Evolutionary conservation across 2,888 invertebrate genomes (phyloP).

Genomic region (Platynereis dumerilii): DNA sequence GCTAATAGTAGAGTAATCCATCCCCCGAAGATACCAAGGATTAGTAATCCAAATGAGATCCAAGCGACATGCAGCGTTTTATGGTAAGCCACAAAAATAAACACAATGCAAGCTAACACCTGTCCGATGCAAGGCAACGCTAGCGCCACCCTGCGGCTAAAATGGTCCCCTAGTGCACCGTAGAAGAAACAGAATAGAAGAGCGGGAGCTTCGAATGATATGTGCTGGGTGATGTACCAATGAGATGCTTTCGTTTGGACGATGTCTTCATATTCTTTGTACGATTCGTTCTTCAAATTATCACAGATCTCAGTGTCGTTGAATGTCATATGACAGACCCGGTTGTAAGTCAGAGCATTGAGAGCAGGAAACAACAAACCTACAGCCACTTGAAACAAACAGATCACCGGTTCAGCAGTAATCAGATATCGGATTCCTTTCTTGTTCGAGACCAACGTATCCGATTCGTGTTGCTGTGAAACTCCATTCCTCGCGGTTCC

Average conservation of each 20-base stretch:
- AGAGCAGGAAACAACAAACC: constrained; percentile 61
- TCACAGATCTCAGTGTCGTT: constrained; percentile 36
- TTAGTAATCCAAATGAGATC: constrained; percentile 59
- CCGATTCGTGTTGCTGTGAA: no score
- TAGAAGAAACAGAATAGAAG: constrained; percentile 56
- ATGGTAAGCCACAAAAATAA: constrained; percentile 53
- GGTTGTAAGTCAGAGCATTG: constrained; percentile 63
- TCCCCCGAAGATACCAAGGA: constrained; percentile 64
- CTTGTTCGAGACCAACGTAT: no score
- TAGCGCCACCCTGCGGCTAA: constrained; percentile 64
- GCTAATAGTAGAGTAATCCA: constrained; percentile 63
- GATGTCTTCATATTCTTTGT: constrained; percentile 39
- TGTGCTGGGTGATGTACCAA: constrained; percentile 56
- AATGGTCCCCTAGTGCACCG: constrained; percentile 62
- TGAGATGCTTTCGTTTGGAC: constrained; percentile 59
- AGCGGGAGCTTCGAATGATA: constrained; percentile 57
- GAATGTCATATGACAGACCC: constrained; percentile 56
- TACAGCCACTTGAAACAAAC: constrained; percentile 86
- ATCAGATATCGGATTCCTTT: neutral
- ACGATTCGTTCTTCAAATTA: constrained; percentile 8
- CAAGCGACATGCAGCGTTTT: constrained; percentile 47
- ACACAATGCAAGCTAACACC: constrained; percentile 51
- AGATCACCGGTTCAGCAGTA: constrained; percentile 77
- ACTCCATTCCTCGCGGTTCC: no score
- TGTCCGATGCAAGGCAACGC: constrained; percentile 63